Evolutionary conservation across 1,140 invertebrate genomes (phyloP).

Genomic region (Sesamia nonagrioides): DNA sequence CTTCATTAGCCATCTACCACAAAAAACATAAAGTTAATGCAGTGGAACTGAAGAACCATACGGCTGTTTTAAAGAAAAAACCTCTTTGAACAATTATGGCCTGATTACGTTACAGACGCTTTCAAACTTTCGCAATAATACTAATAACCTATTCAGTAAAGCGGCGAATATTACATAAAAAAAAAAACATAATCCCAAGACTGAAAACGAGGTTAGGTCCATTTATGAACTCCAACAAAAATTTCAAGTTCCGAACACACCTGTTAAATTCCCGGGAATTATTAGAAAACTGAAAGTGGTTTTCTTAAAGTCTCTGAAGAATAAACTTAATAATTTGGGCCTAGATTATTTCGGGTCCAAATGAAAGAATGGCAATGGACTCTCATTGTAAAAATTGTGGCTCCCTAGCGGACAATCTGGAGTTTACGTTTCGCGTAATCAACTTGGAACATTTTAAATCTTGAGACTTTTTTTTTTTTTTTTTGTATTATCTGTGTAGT

Average conservation of each 20-base stretch:
- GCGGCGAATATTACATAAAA: neutral
- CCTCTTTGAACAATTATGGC: no score
- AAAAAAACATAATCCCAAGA: conserved; percentile 7
- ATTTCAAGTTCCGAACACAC: neutral
- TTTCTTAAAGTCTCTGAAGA: neutral
- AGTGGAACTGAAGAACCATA: no score
- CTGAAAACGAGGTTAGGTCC: neutral
- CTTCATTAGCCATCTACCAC: no score
- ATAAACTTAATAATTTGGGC: neutral
- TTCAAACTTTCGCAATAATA: no score
- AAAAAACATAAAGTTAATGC: neutral
- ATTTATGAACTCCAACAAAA: neutral
- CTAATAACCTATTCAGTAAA: no score
- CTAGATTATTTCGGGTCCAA: conserved; percentile 5
- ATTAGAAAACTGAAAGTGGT: conserved; percentile 7
- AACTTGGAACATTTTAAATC: conserved; percentile 6
- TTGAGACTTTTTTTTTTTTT: conserved; percentile 17
- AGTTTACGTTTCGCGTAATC: conserved; percentile 22
- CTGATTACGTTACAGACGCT: no score
- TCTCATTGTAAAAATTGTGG: conserved; percentile 32
- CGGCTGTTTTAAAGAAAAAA: no score
- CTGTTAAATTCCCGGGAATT: neutral
- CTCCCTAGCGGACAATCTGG: conserved; percentile 9
- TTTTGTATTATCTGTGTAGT: conserved; percentile 1
- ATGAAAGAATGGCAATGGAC: conserved; percentile 20